A percentile compares a stretch with the other conserved stretches of the same genome.
Conservation (phyloP, 2,888 invertebrate species). For the Orgyia antiqua region DNA sequence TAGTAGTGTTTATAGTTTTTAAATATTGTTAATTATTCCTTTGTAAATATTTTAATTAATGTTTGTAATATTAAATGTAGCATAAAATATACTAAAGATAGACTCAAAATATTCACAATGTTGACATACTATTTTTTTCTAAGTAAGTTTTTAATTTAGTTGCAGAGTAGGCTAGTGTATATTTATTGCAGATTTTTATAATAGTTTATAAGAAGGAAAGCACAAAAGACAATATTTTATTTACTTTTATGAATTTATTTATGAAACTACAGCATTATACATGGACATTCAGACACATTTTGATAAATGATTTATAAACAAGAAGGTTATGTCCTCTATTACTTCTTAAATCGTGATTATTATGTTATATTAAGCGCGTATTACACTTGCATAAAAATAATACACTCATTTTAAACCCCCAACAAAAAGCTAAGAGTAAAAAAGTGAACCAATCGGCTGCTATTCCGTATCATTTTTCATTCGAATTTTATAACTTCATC, state of each 20-base stretch:
- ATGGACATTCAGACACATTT: constrained; percentile 14
- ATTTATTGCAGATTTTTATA: constrained; percentile 63
- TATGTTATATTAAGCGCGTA: no score
- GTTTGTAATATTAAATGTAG: constrained; percentile 45
- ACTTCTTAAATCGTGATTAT: no score
- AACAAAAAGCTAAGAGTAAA: no score
- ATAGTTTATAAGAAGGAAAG: constrained; percentile 50
- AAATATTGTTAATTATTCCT: constrained; percentile 64
- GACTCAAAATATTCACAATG: constrained; percentile 35
- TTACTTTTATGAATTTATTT: constrained; percentile 58
- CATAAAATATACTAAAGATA: constrained; percentile 32
- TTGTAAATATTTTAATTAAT: constrained; percentile 66
- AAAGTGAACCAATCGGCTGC: no score
- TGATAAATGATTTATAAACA: no score
- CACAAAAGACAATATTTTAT: constrained; percentile 72
- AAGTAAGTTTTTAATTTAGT: constrained; percentile 39
- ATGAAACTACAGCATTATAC: constrained; percentile 44
- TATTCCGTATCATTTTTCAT: no score
- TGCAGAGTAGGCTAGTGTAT: constrained; percentile 53
- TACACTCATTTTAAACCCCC: no score
- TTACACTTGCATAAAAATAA: no score
- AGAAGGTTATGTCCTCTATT: no score
- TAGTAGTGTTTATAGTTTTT: constrained; percentile 68
- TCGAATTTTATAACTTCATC: no score
- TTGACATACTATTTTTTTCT: constrained; percentile 37